phyloP scores from a whole-genome alignment of 2,888 invertebrate species.

The Crematogaster levior region DNA sequence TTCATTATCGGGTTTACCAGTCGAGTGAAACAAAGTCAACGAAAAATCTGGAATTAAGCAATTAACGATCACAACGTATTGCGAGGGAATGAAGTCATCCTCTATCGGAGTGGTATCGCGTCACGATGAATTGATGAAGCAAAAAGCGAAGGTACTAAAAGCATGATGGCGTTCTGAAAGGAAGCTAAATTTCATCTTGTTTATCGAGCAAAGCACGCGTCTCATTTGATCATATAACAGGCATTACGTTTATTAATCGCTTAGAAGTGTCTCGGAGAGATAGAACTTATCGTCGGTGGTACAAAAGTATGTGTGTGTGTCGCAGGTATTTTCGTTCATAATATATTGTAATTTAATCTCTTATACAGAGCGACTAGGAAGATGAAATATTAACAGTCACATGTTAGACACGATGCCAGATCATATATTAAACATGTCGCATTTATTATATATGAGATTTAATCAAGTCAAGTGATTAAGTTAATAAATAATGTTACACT shows the following conservation, averaged over 20 bases:
- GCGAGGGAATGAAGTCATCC: constrained; percentile 26
- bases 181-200: constrained; percentile 40
- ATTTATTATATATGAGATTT: not conserved
- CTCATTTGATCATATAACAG: constrained; percentile 36
- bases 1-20: constrained; percentile 28
- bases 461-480: not conserved
- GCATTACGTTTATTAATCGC: constrained; percentile 25
- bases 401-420: too few species aligned
- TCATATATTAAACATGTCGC: not conserved
- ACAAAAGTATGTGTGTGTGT: not conserved
- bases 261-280: not conserved
- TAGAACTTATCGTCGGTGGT: not conserved
- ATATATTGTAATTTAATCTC: not conserved
- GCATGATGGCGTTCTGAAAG: constrained; percentile 27
- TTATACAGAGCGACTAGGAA: not conserved
- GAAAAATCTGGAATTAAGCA: constrained; percentile 31
- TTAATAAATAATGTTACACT: not conserved
- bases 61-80: constrained; percentile 25
- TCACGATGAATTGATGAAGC: constrained; percentile 14
- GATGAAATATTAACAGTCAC: not conserved
- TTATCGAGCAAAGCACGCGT: constrained; percentile 14
- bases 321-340: not conserved
- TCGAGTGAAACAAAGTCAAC: constrained; percentile 22
- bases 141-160: constrained; percentile 25
- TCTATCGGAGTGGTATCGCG: constrained; percentile 18